Evolutionary conservation across 2,888 invertebrate species (phyloP).

Genomic region (Cantharis nigra): DNA sequence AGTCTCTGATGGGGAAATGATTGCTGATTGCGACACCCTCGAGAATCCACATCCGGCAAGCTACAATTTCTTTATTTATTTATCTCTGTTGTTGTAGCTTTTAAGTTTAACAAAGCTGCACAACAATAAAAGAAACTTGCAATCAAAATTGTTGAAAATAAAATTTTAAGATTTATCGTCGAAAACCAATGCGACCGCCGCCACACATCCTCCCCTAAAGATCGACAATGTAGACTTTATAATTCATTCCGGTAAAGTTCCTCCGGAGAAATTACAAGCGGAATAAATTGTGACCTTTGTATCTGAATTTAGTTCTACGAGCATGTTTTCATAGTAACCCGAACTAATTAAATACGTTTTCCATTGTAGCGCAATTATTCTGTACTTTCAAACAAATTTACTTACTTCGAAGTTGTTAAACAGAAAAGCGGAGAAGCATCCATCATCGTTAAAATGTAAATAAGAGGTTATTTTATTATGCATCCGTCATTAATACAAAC

Average conservation of each 20-base stretch:
- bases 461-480: conserved; percentile 3
- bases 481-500: not conserved
- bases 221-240: not conserved
- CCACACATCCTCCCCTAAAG: not conserved
- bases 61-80: conserved; percentile 39
- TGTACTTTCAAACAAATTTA: conserved; percentile 3
- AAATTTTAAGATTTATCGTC: not conserved
- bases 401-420: not conserved
- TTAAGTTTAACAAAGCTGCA: conserved; percentile 16
- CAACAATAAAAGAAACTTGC: not conserved
- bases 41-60: conserved; percentile 40
- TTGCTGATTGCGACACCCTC: conserved; percentile 50
- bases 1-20: conserved; percentile 41
- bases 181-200: not conserved
- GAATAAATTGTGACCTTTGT: not conserved
- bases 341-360: conserved; percentile 2
- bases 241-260: not conserved
- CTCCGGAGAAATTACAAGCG: not conserved
- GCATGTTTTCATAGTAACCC: not conserved
- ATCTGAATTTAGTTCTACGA: not conserved
- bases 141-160: too few relatives aligned
- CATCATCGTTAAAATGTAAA: conserved; percentile 1
- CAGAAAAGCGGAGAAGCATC: conserved; percentile 1
- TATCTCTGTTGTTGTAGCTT: conserved; percentile 38
- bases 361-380: not conserved